Base-by-base conservation (phyloP, 23 tunicate genomes). In the Halocynthia roretzi region DNA sequence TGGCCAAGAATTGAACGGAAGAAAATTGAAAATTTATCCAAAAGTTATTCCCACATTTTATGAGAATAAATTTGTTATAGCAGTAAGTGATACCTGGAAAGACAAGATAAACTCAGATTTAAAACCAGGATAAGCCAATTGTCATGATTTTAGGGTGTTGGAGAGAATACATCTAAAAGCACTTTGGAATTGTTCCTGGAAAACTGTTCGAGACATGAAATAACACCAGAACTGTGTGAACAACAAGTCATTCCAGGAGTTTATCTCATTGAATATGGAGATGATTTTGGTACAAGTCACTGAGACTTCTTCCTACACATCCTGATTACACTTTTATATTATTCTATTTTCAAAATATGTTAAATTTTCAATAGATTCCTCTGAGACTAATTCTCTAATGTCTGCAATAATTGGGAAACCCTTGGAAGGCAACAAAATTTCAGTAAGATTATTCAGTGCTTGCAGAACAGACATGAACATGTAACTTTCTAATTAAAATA, bases 111-210 rank as follows among this genome's bases (percentile, higher is more conserved):
- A 31, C 4, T 0, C 44, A 31, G 44, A 31, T 4, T 31, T 31
- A 4, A 31, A 14, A 58, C 18, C 18, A 4, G n/a, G 17, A 58
- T 15, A 58, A 14, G 18, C 64, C 64, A 58, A n/a, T 58, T 60
- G 17, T 60, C n/a, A 60, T 60, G n/a, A 67, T 17, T 67, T 14
- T 67, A 67, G 71, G 19, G 19, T 67, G 5, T 67, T 67, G n/a
- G 18, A n/a, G 31, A 67, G 31, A 11, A 2, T 12, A 67, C 71
- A 67, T 21, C 71, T 67, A 49, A 67, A 17, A 10, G 31, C 31
- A 49, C 31, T 67, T 17, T 67, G 18, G 31, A 67, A 17, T 2
- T 67, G 71, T 67, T 67, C 71, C 19, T 67, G 71, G 71, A 67
- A 49, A 40, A 49, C 12, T 67, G 71, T 12, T 12, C 71, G 18